Base-by-base conservation (phyloP, 1,140 invertebrate genomes). In the Spodoptera litura region DNA sequence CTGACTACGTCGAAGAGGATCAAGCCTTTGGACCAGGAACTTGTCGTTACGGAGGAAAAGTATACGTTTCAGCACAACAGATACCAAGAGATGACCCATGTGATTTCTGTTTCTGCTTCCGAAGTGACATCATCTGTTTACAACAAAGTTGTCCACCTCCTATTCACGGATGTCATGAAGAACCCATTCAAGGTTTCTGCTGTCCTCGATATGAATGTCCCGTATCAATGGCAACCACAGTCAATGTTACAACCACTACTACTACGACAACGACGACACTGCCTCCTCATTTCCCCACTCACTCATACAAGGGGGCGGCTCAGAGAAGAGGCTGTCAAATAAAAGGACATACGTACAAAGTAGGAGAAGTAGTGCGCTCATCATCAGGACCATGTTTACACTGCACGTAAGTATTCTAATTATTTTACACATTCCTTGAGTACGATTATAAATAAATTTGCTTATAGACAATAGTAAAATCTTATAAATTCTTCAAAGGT, bases 21-120 rank as follows among this genome's bases (percentile, higher is more conserved):
- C 96, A 96, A 81, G 94, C 96, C 5, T 97, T 98, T 84, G 97
- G 97, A 59, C 97, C 97, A 35, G 98, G 98, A 77, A 98, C 98
- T 51, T 99, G 98, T 89, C 95, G 98, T 83, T 99, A 98, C 87
- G 97, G 98, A 62, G 98, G 98, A 83, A 98, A 98, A 93, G 96
- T 99, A 52, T 99, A 98, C 88, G 97, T 98, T 49, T 99, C 98
- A 1, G 98, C 98, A 4, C 98, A 99, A 95, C 98, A 99, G 95
- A 98, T 99, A 81, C 98, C 98, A 25, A 95, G 98, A 83, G 97
- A 98, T 79, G 98, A 99, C 95, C 98, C 98, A 38, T 99, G 98
- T 89, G 98, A 99, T 89, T 99, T 99, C 95, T 99, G 98, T 94
- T 99, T 99, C 96, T 99, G 98, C 95, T 99, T 99, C 95, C 96